phyloP scores from a whole-genome alignment of 2,888 invertebrate species.

The Philhelius pedissequus region DNA sequence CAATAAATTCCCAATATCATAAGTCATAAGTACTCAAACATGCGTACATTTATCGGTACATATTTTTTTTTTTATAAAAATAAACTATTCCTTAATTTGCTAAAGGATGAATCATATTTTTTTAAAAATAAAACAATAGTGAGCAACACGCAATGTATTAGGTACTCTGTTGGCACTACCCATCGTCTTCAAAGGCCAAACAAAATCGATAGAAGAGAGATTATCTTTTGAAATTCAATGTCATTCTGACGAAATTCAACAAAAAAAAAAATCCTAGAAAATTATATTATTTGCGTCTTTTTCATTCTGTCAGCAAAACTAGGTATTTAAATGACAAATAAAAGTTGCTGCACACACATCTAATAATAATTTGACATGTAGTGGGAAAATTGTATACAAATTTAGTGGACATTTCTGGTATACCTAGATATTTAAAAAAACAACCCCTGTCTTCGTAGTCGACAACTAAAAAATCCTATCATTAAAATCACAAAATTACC shows the following conservation, averaged over 20 bases:
- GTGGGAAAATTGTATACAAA: conserved; percentile 20
- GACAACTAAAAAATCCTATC: not conserved
- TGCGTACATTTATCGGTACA: not conserved
- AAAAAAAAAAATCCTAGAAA: not conserved
- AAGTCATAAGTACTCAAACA: too few species aligned
- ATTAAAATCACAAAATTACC: conserved; percentile 17
- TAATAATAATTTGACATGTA: not conserved
- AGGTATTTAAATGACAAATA: not conserved
- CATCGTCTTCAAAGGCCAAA: not conserved
- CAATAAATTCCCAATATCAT: too few species aligned
- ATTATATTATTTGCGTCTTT: not conserved
- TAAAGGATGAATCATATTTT: conserved; percentile 4
- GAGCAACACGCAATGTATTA: not conserved
- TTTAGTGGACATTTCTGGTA: not conserved
- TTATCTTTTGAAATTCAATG: not conserved
- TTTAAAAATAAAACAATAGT: not conserved
- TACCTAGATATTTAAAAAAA: too few species aligned
- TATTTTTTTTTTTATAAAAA: too few species aligned
- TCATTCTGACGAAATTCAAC: not conserved
- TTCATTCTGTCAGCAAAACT: not conserved
- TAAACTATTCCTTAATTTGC: not conserved
- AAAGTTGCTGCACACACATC: not conserved
- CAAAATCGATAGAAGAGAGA: conserved; percentile 7
- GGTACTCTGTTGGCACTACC: not conserved
- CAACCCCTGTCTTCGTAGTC: not conserved